Evolutionary conservation across 2,888 invertebrate genomes (phyloP).

Genomic region (Sisyra nigra): DNA sequence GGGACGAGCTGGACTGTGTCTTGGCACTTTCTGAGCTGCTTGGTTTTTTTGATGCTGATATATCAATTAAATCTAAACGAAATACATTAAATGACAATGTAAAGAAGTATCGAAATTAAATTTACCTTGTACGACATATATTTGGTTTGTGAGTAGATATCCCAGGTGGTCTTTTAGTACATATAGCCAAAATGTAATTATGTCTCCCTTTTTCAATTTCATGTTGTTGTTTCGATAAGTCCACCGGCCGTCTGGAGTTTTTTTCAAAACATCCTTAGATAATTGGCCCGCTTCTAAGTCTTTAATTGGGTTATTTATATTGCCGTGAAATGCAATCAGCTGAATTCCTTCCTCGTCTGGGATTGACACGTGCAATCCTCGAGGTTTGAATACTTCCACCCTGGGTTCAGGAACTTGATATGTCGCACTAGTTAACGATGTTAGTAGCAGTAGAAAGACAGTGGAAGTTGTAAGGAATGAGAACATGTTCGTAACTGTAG

Average conservation of each 20-base stretch:
- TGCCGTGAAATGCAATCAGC: slow-evolving; percentile 29
- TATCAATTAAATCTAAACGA: no score
- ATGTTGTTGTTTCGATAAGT: slow-evolving; percentile 18
- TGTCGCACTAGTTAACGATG: no score
- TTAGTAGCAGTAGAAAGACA: no score
- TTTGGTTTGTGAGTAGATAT: slow-evolving; percentile 18
- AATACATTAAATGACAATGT: no score
- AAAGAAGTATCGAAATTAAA: no score
- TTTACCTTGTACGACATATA: slow-evolving; percentile 15
- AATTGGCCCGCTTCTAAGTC: slow-evolving; percentile 20
- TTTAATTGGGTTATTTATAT: slow-evolving; percentile 23
- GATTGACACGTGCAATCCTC: slow-evolving; percentile 23
- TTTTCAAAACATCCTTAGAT: slow-evolving; percentile 19
- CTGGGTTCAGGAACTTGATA: no score
- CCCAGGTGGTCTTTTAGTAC: slow-evolving; percentile 22
- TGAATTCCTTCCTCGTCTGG: slow-evolving; percentile 24
- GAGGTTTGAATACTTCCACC: no score
- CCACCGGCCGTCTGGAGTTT: slow-evolving; percentile 8
- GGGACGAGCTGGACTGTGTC: no score
- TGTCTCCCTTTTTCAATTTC: slow-evolving; percentile 20
- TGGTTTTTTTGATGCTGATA: no score
- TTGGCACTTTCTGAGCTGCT: no score
- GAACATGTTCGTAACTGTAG: no score
- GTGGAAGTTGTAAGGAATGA: no score
- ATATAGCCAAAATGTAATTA: slow-evolving; percentile 24